Evolutionary conservation across 2,113 vertebrate genomes (phyloP).

Genomic region (Porphyrio hochstetteri): DNA sequence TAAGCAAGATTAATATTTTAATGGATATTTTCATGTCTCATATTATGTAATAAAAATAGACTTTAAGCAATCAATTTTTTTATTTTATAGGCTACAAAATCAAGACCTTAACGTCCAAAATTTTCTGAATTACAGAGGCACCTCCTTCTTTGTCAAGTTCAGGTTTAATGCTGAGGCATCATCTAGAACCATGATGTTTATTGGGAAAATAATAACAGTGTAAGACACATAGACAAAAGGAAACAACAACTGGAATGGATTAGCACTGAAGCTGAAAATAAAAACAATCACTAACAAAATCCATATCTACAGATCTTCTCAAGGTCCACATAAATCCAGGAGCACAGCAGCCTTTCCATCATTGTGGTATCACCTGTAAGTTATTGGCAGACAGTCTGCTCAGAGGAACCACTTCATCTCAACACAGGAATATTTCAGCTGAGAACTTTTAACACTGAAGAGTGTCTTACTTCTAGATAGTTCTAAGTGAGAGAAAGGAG

Average conservation of each 20-base stretch:
- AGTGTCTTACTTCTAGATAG: background rate
- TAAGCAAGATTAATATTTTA: background rate
- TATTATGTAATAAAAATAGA: background rate
- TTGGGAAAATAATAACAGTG: background rate
- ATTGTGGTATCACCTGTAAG: background rate
- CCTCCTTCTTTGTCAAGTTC: background rate
- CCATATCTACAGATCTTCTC: background rate
- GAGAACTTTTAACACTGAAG: background rate
- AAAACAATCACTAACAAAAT: background rate
- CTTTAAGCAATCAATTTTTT: rapidly evolving
- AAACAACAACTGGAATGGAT: background rate
- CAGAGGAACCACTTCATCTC: background rate
- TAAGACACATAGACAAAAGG: background rate
- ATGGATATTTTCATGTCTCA: background rate
- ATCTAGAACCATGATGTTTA: background rate
- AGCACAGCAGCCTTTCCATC: background rate
- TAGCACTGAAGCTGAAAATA: background rate
- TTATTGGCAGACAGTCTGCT: rapidly evolving
- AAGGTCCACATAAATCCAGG: background rate
- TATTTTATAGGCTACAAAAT: background rate
- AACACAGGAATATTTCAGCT: background rate
- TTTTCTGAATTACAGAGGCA: background rate
- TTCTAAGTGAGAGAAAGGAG: background rate
- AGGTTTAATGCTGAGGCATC: background rate
- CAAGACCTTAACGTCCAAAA: background rate